These are phyloP conservation scores for Drosophila greeni DNA, from an alignment of 2,888 invertebrate species.

Conservation along the genomic window DNA sequence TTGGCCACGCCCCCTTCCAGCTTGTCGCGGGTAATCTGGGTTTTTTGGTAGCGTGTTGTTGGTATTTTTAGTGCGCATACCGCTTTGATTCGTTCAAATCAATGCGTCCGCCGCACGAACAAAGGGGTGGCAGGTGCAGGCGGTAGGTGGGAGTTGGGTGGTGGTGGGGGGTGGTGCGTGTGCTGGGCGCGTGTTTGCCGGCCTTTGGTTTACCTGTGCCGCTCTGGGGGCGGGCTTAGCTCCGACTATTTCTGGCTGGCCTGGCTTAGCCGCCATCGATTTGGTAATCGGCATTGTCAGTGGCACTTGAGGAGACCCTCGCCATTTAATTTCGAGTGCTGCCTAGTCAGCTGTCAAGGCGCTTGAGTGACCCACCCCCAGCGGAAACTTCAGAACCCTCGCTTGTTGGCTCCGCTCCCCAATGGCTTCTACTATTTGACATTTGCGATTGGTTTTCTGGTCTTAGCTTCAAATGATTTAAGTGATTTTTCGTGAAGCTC, in stretches of 20 bases:
- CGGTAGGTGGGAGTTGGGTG: background rate
- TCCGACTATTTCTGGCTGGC: constrained; percentile 1
- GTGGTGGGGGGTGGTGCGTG: constrained; percentile 27
- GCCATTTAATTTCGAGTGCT: constrained; percentile 69
- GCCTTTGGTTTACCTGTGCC: constrained; percentile 60
- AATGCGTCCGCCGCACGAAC: constrained; percentile 62
- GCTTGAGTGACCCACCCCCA: constrained; percentile 45
- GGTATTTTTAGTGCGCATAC: constrained; percentile 76
- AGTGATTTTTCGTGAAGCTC: constrained; percentile 11
- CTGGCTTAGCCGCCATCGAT: constrained; percentile 31
- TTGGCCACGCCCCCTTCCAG: constrained; percentile 66
- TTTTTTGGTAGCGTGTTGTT: constrained; percentile 68
- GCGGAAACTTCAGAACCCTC: constrained; percentile 2
- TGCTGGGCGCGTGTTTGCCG: constrained; percentile 54
- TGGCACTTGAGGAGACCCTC: constrained; percentile 48
- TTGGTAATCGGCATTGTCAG: constrained; percentile 62
- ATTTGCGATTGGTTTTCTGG: constrained; percentile 39
- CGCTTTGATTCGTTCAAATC: constrained; percentile 76
- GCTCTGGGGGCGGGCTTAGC: constrained; percentile 26
- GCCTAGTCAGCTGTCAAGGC: constrained; percentile 33
- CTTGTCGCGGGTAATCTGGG: constrained; percentile 66
- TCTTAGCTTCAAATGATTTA: constrained; percentile 28
- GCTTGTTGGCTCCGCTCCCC: constrained; percentile 8
- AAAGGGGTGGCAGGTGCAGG: constrained; percentile 40
- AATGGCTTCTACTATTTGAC: constrained; percentile 26